phyloP scores from a whole-genome alignment of 1,140 invertebrate genomes.

The Eueides isabella region DNA sequence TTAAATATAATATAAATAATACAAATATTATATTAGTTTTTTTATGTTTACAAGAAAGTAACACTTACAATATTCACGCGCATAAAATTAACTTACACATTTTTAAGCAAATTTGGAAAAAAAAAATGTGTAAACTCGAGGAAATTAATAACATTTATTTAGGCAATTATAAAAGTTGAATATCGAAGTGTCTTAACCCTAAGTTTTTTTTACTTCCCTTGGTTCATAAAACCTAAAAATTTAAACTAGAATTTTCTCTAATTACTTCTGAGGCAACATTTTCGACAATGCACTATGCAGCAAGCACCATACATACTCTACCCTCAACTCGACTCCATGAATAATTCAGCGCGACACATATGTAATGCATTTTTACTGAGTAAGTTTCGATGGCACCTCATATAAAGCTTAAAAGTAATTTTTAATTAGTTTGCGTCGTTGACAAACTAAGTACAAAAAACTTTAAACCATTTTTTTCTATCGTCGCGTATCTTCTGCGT shows the following conservation, averaged over 20 bases:
- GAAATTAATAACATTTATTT: too few relatives aligned
- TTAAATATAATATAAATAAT: too few relatives aligned
- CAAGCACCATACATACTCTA: background rate
- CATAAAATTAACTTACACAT: too few relatives aligned
- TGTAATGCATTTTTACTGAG: conserved; percentile 15
- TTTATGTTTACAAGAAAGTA: too few relatives aligned
- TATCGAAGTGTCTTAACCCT: too few relatives aligned
- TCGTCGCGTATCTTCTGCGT: background rate
- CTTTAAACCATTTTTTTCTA: background rate
- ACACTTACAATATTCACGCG: too few relatives aligned
- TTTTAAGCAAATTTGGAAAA: too few relatives aligned
- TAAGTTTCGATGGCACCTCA: background rate
- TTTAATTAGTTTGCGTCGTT: background rate
- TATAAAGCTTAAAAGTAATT: background rate
- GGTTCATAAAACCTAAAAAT: too few relatives aligned
- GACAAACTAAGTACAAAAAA: background rate
- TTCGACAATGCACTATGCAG: background rate
- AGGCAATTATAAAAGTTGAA: too few relatives aligned
- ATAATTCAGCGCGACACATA: conserved; percentile 13
- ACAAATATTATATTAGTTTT: too few relatives aligned
- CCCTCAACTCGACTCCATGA: background rate
- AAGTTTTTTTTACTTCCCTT: too few relatives aligned
- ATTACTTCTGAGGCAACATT: background rate
- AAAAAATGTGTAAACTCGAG: too few relatives aligned
- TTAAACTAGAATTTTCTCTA: background rate